A percentile compares a stretch with the other conserved stretches of the same genome.
phyloP scores from a whole-genome alignment of 2,113 vertebrate genomes.

The Hippolais icterina region DNA sequence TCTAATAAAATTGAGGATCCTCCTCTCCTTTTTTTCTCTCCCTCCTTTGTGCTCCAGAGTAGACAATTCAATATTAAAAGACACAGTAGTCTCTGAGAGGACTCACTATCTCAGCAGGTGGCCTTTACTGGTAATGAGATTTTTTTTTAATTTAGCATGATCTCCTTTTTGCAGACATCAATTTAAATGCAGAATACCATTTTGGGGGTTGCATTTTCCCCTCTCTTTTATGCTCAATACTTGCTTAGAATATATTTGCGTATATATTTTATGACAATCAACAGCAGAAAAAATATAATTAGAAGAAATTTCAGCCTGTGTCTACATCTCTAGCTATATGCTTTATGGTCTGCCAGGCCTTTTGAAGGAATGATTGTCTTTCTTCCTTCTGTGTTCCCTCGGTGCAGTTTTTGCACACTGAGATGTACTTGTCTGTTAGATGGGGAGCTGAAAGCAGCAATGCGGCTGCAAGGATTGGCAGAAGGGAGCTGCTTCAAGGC shows the following conservation, averaged over 20 bases:
- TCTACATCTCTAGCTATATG: neutral
- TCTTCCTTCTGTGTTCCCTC: neutral
- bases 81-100: neutral
- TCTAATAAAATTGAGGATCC: neutral
- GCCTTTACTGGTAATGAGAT: conserved; percentile 14
- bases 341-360: neutral
- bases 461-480: conserved; percentile 49
- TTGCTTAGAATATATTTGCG: neutral
- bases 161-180: neutral
- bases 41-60: neutral
- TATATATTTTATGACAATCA: neutral
- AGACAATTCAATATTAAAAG: conserved; percentile 20
- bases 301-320: neutral
- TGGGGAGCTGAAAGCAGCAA: conserved; percentile 38
- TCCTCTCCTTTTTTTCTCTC: neutral
- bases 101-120: conserved; percentile 6
- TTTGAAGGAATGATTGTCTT: neutral
- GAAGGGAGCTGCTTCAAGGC: conserved; percentile 42
- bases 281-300: neutral
- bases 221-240: neutral
- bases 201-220: neutral
- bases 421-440: neutral
- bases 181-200: neutral
- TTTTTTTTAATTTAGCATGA: neutral
- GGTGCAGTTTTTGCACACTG: neutral